phyloP scores from a whole-genome alignment of 1,140 invertebrate species.

The Drosophila arawakana region DNA sequence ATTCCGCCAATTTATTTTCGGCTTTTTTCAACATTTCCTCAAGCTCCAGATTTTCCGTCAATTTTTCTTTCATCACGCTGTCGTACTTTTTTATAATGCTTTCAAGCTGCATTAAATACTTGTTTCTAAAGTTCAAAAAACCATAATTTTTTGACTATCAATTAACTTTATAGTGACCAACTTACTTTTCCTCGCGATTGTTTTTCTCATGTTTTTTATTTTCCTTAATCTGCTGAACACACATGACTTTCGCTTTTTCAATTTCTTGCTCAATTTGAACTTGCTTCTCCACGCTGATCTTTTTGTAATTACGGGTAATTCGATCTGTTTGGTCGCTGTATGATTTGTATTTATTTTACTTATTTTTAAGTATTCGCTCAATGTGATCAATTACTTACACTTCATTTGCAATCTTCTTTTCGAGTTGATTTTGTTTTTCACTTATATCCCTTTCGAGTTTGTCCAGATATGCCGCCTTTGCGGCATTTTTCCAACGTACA shows the following conservation, averaged over 20 bases:
- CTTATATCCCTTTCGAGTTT: conserved; percentile 28
- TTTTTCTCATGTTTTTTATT: conserved; percentile 25
- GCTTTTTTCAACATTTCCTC: conserved; percentile 23
- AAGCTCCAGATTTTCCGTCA: conserved; percentile 48
- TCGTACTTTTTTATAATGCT: conserved; percentile 62
- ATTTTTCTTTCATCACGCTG: conserved; percentile 48
- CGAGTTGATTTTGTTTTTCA: conserved; percentile 36
- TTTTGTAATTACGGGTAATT: conserved; percentile 21
- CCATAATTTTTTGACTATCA: not conserved
- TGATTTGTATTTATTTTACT: not conserved
- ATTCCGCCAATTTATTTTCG: conserved; percentile 29
- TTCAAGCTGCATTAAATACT: conserved; percentile 54
- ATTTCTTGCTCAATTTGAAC: conserved; percentile 32
- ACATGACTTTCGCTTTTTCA: not conserved
- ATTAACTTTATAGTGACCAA: not conserved
- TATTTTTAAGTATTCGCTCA: not conserved
- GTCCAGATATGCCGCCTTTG: conserved; percentile 29
- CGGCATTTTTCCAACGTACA: not conserved
- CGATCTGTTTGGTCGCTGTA: conserved; percentile 44
- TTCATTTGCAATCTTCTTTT: conserved; percentile 44
- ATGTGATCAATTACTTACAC: conserved; percentile 33
- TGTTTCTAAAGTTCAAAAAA: conserved; percentile 36
- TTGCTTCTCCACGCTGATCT: conserved; percentile 43
- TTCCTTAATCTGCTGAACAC: not conserved
- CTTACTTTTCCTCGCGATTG: conserved; percentile 59